Evolutionary conservation across 2,113 vertebrate species (phyloP), one percentile per base, ranked within the genome.

Genomic region (Mesoclemmys tuberculata): DNA sequence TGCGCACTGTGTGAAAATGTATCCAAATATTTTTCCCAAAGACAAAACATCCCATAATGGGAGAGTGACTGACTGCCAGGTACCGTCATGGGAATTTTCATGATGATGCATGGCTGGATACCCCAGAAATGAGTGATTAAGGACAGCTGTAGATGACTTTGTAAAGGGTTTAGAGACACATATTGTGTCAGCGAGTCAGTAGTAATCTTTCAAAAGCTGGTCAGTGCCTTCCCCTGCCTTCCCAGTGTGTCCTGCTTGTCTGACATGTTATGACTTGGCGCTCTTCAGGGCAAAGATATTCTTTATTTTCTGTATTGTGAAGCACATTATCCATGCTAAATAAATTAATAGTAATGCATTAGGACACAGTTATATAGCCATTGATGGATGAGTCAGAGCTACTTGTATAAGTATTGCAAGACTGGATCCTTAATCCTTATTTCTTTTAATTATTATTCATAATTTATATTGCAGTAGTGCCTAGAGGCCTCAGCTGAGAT

Each of bases 11-110:
- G 24, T 38, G 19, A 75, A 44, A 75, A 44, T n/a, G n/a, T n/a
- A n/a, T 11, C 21, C n/a, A 44, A 75, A 11, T 41, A 41, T 41
- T 31, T 90, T 6, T 46, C 80, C 77, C 0, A 0, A 0, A 8
- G 51, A 7, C 2, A 3, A 0, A 0, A 6, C 35, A 1, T 0
- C 0, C 75, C 2, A 0, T 1, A 79, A 6, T 0, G 0, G 10
- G 3, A 26, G 19, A 75, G 13, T 1, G 5, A 52, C 16, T 2
- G 18, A 55, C 27, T 48, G 29, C 56, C 56, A 48, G 29, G 80
- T 1, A 54, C 27, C 5, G 5, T 13, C 0, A 0, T 14, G 29
- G 5, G 26, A 68, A 5, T 74, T 85, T 52, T 29, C 12, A 16
- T 80, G 86, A 5, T 12, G 31, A 13, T 74, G 19, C 22, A 41